Evolutionary conservation across 2,797 vertebrate genomes (phyloP).

Genomic region (Merluccius polli): DNA sequence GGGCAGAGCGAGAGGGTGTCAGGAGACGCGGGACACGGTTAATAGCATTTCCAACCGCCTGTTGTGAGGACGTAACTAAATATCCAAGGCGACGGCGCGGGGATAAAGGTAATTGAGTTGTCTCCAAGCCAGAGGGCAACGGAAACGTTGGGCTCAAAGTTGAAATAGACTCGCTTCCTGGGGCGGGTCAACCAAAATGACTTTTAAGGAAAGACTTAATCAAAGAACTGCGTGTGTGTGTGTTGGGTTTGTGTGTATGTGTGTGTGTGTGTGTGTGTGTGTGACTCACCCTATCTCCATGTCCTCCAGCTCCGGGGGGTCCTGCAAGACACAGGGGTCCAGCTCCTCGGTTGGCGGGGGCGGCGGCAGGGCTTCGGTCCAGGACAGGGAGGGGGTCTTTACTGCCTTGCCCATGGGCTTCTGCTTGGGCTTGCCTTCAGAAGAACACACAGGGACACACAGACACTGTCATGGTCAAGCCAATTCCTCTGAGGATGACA

Average conservation of each 20-base stretch:
- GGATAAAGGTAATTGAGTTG: slow-evolving; percentile 51
- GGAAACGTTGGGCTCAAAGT: slow-evolving; percentile 21
- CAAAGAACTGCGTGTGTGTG: background rate
- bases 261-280: slow-evolving; percentile 11
- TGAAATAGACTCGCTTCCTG: slow-evolving; percentile 31
- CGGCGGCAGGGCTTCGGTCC: slow-evolving; percentile 87
- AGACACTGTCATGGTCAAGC: background rate
- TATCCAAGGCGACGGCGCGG: slow-evolving; percentile 39
- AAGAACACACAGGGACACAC: slow-evolving; percentile 3
- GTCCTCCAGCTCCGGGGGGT: slow-evolving; percentile 67
- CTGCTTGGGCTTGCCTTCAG: slow-evolving; percentile 73
- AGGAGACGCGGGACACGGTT: slow-evolving; percentile 26
- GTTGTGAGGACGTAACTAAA: slow-evolving; percentile 42
- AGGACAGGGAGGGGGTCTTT: slow-evolving; percentile 84
- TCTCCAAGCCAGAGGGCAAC: slow-evolving; percentile 33
- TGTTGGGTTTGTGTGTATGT: background rate
- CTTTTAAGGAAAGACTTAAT: slow-evolving; percentile 1
- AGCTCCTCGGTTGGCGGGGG: slow-evolving; percentile 83
- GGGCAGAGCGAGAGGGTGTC: slow-evolving; percentile 18
- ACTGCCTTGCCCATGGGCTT: slow-evolving; percentile 85
- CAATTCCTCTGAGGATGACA: too few relatives aligned
- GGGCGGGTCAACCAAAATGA: slow-evolving; percentile 28
- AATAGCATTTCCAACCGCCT: slow-evolving; percentile 36
- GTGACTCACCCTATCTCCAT: slow-evolving; percentile 64
- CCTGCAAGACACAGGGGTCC: slow-evolving; percentile 73